Conservation (phyloP, 2,797 vertebrate species). For the Arremon brunneinucha region DNA sequence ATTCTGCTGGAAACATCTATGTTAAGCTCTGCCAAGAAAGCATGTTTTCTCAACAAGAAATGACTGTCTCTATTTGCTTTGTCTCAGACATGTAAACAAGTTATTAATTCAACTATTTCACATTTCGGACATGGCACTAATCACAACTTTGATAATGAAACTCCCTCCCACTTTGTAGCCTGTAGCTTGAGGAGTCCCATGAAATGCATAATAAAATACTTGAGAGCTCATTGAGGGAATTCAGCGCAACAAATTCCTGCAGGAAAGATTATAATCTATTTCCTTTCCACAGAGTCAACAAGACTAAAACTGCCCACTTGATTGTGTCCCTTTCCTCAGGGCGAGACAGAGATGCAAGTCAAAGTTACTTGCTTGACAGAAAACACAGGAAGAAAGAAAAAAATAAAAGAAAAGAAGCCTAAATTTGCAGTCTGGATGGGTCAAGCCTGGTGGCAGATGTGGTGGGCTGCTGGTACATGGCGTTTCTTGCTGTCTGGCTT, state of each 20-base stretch:
- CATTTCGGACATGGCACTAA: background rate
- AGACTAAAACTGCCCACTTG: constrained; percentile 4
- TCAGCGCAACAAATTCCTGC: constrained; percentile 37
- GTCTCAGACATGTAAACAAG: constrained; percentile 34
- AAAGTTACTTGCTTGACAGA: constrained; percentile 22
- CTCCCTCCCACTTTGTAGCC: background rate
- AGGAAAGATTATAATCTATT: constrained; percentile 34
- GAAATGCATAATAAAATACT: background rate
- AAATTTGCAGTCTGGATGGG: background rate
- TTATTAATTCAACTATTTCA: background rate
- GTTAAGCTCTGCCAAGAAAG: constrained; percentile 2
- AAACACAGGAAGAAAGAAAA: background rate
- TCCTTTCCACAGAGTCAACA: constrained; percentile 12
- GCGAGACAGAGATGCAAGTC: background rate
- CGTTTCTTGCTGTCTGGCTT: background rate
- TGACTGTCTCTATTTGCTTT: background rate
- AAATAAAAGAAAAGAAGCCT: background rate
- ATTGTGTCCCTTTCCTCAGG: background rate
- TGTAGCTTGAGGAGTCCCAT: background rate
- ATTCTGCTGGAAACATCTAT: constrained; percentile 52
- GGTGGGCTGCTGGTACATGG: background rate
- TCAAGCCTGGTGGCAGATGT: background rate
- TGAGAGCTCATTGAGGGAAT: background rate
- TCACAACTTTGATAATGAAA: background rate
- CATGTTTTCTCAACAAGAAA: constrained; percentile 37